Evolutionary conservation across 2,113 vertebrate genomes (phyloP).

Genomic region (Corvus moneduloides): DNA sequence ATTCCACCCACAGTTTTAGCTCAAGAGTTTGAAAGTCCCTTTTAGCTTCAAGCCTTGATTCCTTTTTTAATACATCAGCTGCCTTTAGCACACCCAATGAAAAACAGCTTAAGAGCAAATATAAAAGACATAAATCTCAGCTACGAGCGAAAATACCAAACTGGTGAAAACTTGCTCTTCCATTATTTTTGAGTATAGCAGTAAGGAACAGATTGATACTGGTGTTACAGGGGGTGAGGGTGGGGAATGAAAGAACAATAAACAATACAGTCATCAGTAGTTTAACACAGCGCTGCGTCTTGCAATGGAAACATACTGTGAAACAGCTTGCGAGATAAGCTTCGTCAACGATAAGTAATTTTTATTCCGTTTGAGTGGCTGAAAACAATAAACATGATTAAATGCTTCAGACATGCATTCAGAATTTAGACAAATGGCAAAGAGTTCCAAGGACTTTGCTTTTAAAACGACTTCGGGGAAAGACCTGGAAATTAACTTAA

Average conservation of each 20-base stretch:
- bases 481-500: background rate
- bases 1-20: background rate
- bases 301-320: conserved; percentile 73
- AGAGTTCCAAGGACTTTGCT: conserved; percentile 39
- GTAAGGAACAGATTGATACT: conserved; percentile 13
- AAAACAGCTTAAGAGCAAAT: conserved; percentile 7
- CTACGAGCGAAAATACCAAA: background rate
- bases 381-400: conserved; percentile 79
- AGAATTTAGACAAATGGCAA: conserved; percentile 63
- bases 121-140: background rate
- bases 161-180: background rate
- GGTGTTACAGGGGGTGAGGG: background rate
- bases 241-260: conserved; percentile 64
- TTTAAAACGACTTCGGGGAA: conserved; percentile 34
- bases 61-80: background rate
- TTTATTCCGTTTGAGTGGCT: conserved; percentile 78
- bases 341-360: conserved; percentile 77
- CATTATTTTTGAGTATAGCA: background rate
- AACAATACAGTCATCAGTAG: conserved; percentile 54
- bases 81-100: background rate
- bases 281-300: conserved; percentile 57
- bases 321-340: conserved; percentile 76
- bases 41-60: background rate
- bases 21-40: background rate
- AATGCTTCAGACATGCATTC: conserved; percentile 71